Evolutionary conservation across 2,797 vertebrate species (phyloP).

Genomic region (Tachyglossus aculeatus): DNA sequence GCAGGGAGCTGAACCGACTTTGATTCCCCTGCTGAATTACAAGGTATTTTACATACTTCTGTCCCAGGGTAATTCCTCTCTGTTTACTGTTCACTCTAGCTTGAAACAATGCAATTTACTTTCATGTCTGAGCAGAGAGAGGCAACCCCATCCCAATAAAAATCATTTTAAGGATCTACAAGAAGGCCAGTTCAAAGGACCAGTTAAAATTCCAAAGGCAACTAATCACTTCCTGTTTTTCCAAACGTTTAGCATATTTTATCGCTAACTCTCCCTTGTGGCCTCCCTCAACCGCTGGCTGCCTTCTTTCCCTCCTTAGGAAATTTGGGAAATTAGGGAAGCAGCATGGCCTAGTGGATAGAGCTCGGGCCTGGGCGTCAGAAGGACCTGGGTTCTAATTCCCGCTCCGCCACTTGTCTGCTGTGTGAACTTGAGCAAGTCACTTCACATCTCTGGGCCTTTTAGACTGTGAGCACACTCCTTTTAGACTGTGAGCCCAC

Average conservation of each 20-base stretch:
- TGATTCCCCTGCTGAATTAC: constrained; percentile 71
- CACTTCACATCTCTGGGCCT: too few species aligned
- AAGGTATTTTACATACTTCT: constrained; percentile 72
- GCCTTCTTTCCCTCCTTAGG: constrained; percentile 10
- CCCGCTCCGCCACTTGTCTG: too few species aligned
- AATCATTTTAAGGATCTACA: constrained; percentile 54
- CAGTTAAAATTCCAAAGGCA: constrained; percentile 70
- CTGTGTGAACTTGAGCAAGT: too few species aligned
- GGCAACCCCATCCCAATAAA: constrained; percentile 21
- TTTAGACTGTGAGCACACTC: too few species aligned
- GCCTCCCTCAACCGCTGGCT: too few species aligned
- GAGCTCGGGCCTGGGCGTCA: too few species aligned
- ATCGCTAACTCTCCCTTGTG: too few species aligned
- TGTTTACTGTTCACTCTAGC: constrained; percentile 73
- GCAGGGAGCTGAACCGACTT: constrained; percentile 56
- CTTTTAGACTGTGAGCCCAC: too few species aligned
- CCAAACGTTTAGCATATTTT: too few species aligned
- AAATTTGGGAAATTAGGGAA: too few species aligned
- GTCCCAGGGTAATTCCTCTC: constrained; percentile 62
- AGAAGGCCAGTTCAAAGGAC: constrained; percentile 62
- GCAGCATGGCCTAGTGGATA: too few species aligned
- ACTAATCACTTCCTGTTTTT: constrained; percentile 66
- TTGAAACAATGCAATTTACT: constrained; percentile 63
- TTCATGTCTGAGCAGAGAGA: constrained; percentile 67
- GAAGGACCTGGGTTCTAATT: too few species aligned